Evolutionary conservation across 1,140 invertebrate genomes (phyloP).

Genomic region (Saccostrea cuccullata): DNA sequence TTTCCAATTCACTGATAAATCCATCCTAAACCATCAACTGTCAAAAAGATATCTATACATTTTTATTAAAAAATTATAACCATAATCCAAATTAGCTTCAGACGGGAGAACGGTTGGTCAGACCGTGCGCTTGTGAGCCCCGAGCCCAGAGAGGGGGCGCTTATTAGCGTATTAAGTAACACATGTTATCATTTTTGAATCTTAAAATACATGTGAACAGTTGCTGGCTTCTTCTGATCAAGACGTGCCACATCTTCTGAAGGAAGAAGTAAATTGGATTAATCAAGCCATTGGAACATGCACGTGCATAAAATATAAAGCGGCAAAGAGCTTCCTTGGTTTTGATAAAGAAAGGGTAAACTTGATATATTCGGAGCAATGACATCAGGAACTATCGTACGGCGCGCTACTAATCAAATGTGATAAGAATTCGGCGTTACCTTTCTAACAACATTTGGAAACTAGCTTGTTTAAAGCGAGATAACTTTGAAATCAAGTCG

Average conservation of each 20-base stretch:
- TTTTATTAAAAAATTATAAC: conserved; percentile 35
- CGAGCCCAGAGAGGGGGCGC: not conserved
- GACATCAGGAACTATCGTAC: not conserved
- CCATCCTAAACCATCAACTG: conserved; percentile 12
- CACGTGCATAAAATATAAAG: conserved; percentile 19
- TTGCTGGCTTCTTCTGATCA: conserved; percentile 1
- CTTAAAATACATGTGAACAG: conserved; percentile 25
- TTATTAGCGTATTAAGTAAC: conserved; percentile 32
- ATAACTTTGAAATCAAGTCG: conserved; percentile 23
- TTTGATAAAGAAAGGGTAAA: not conserved
- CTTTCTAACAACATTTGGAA: not conserved
- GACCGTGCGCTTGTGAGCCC: not conserved
- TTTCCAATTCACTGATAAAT: conserved; percentile 12
- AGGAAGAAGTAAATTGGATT: conserved; percentile 17
- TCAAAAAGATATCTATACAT: conserved; percentile 24
- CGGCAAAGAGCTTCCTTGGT: not conserved
- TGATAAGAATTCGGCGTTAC: not conserved
- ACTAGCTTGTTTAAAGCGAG: not conserved
- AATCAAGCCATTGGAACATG: conserved; percentile 4
- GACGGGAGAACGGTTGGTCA: not conserved
- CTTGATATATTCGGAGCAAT: not conserved
- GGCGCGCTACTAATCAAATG: not conserved
- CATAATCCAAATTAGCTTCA: conserved; percentile 23
- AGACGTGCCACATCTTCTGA: not conserved
- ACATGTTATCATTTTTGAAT: conserved; percentile 17